These are phyloP conservation scores for Dilophus febrilis DNA, from an alignment of 2,888 invertebrate genomes.

Conservation along the genomic window DNA sequence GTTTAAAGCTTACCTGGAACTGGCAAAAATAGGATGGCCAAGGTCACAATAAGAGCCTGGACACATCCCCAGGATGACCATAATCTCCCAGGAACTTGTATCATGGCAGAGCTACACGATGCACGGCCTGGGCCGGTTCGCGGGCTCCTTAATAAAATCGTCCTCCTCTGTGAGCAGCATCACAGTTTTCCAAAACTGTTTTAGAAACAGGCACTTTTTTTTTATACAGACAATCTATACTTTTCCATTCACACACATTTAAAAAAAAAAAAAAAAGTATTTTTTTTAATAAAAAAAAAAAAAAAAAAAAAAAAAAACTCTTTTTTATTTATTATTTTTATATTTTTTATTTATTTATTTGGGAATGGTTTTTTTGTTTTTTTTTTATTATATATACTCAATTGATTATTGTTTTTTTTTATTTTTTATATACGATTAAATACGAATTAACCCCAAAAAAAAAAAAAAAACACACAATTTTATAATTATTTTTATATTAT, in stretches of 20 bases:
- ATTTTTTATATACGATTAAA: too few species aligned
- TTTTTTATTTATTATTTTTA: not conserved
- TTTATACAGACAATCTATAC: too few species aligned
- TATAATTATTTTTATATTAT: too few species aligned
- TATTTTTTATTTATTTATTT: not conserved
- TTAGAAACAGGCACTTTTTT: not conserved
- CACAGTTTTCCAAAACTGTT: slow-evolving; percentile 9
- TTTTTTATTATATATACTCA: too few species aligned
- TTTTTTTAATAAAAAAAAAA: not conserved
- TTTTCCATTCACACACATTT: too few species aligned
- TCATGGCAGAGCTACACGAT: slow-evolving; percentile 15
- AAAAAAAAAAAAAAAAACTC: not conserved
- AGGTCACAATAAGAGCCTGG: slow-evolving; percentile 13
- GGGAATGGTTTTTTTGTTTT: too few species aligned
- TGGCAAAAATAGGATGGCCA: slow-evolving; percentile 12
- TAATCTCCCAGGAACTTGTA: slow-evolving; percentile 11
- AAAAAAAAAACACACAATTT: too few species aligned
- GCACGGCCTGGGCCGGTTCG: slow-evolving; percentile 14
- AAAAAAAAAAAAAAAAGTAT: not conserved
- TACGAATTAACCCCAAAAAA: too few species aligned
- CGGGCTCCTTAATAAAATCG: slow-evolving; percentile 13
- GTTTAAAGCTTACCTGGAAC: slow-evolving; percentile 10
- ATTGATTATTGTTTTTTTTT: too few species aligned
- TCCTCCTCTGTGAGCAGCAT: slow-evolving; percentile 13
- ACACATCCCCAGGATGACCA: slow-evolving; percentile 14